A percentile compares a stretch with the other conserved stretches of the same genome.
These are phyloP conservation scores for Melanocharis versteri DNA, from an alignment of 2,113 vertebrate species.

Conservation along the genomic window DNA sequence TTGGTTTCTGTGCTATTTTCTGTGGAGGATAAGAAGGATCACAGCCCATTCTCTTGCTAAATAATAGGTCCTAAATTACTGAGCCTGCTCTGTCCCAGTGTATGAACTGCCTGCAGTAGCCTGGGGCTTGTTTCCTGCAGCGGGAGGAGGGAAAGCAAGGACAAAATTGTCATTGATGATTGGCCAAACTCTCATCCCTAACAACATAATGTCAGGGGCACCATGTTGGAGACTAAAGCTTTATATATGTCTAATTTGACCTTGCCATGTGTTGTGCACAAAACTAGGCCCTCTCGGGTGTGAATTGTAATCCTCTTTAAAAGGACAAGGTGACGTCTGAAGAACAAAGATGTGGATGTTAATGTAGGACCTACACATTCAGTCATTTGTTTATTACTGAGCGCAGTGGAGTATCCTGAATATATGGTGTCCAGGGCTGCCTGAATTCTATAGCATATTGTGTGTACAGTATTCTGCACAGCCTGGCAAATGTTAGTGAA, in stretches of 20 bases:
- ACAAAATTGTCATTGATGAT: neutral
- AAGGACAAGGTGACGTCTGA: neutral
- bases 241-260: neutral
- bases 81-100: neutral
- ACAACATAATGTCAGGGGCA: neutral
- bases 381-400: neutral
- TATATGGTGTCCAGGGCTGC: slow-evolving; percentile 18
- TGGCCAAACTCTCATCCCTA: neutral
- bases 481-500: slow-evolving; percentile 64
- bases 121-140: neutral
- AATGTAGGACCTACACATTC: neutral
- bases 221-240: neutral
- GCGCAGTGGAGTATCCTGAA: neutral
- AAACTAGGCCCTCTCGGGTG: neutral
- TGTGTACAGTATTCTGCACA: slow-evolving; percentile 46
- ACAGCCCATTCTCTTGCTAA: neutral
- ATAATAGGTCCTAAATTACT: slow-evolving; percentile 11
- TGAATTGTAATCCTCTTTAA: neutral
- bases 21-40: neutral
- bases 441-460: slow-evolving; percentile 55
- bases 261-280: neutral
- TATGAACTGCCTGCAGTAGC: neutral
- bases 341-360: neutral
- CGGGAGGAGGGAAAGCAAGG: neutral
- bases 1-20: neutral